Conservation (phyloP, 2,888 invertebrate genomes). For the Acanthacorydalis orientalis region DNA sequence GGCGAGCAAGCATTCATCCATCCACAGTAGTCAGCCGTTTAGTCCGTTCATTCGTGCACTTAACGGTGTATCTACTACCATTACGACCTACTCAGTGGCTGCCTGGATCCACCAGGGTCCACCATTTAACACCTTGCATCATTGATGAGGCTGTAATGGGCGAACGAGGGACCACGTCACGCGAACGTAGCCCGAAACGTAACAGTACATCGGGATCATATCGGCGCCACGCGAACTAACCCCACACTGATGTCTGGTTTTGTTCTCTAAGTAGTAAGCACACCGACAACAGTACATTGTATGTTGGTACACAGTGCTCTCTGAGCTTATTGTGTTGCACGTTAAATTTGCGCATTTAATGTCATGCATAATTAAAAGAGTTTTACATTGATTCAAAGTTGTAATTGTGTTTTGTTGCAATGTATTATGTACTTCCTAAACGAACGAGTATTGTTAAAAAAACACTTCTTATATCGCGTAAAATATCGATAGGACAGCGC, state of each 20-base stretch:
- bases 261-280: not conserved
- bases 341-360: slow-evolving; percentile 18
- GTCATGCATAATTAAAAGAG: slow-evolving; percentile 19
- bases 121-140: slow-evolving; percentile 22
- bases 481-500: too few relatives aligned
- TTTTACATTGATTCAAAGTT: not conserved
- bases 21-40: too few relatives aligned
- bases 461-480: too few relatives aligned
- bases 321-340: slow-evolving; percentile 5
- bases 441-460: too few relatives aligned
- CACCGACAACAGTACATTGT: not conserved
- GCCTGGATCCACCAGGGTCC: slow-evolving; percentile 9
- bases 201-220: not conserved
- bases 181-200: not conserved
- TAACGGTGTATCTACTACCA: slow-evolving; percentile 7
- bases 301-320: not conserved
- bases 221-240: too few relatives aligned
- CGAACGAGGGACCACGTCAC: not conserved
- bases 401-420: too few relatives aligned
- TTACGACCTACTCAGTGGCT: slow-evolving; percentile 6
- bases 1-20: too few relatives aligned
- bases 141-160: slow-evolving; percentile 15
- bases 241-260: not conserved
- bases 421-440: too few relatives aligned
- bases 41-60: not conserved